Base-by-base conservation (phyloP, 2,797 vertebrate species). In the Alcedo atthis region DNA sequence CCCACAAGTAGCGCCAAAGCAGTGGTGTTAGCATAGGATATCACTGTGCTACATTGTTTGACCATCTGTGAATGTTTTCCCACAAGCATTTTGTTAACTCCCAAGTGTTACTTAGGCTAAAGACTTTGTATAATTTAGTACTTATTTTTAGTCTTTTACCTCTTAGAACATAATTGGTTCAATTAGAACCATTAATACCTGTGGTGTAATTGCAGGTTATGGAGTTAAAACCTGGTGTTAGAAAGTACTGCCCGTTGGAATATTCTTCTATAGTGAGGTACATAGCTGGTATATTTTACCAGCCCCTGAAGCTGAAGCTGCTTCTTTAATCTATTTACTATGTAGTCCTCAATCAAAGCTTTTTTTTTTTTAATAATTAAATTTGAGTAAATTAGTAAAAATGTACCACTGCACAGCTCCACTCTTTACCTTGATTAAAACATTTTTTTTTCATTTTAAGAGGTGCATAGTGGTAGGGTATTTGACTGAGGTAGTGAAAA, bases 131-230 rank as follows among this genome's bases (percentile, higher is more conserved):
- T 93, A 80, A 92, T 94, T 94, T 78, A 43, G 32, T 70, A 66
- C 81, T 51, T 88, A 78, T 96, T 94, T 92, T 95, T 87, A 79
- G 91, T 80, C 57, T 90, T 96, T 80, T 92, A 69, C 83, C 51
- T 87, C 73, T 92, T 87, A 37, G 64, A 66, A 26, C 33, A 26
- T 93, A 96, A 94, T 88, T 91, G 87, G 51, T 77, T 95, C 89
- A 81, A 81, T 93, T 94, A 93, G 79, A 88, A 46, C 80, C 74
- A 95, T 94, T 95, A 95, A 92, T 93, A 57, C 93, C 87, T 95
- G 81, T 71, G 73, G 85, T 90, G 70, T 91, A 94, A 91, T 85
- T 90, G 74, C 58, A 87, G 94, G 95, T 94, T 85, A 82, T 87
- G 48, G 75, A 93, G 62, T 91, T 91, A 63, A 51, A 61, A 77